Conservation (phyloP, 1,140 invertebrate species). For the Cyphomyrmex costatus region DNA sequence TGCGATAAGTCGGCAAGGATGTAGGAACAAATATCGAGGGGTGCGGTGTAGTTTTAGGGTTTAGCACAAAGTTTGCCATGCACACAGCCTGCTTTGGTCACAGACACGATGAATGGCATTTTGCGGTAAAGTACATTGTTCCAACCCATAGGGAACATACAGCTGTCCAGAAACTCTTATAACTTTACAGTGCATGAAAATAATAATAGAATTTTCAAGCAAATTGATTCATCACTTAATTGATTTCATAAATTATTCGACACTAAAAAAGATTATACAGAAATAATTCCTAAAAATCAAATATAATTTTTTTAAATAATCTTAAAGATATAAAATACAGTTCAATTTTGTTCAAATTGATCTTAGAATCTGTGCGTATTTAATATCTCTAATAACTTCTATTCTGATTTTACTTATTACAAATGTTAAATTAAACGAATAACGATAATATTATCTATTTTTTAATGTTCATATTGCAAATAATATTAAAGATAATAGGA, state of each 20-base stretch:
- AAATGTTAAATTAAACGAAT: not conserved
- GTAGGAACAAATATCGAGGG: conserved; percentile 23
- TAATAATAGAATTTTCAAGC: not conserved
- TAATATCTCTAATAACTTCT: not conserved
- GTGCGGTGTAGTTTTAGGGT: not conserved
- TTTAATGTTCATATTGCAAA: not conserved
- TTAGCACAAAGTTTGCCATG: conserved; percentile 38
- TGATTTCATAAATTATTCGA: not conserved
- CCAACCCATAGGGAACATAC: not conserved
- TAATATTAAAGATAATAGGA: too few relatives aligned
- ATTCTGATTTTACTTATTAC: not conserved
- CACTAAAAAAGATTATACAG: not conserved
- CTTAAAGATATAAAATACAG: not conserved
- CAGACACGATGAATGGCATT: not conserved
- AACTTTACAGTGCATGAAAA: not conserved
- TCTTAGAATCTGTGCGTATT: not conserved
- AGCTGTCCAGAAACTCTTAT: not conserved
- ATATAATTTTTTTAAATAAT: not conserved
- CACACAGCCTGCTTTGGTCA: conserved; percentile 10
- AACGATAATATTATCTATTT: not conserved
- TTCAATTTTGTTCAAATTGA: not conserved
- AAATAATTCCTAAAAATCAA: not conserved
- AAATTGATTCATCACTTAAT: not conserved
- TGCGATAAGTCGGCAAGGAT: conserved; percentile 15
- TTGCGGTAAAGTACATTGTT: conserved; percentile 42